A percentile compares a stretch with the other conserved stretches of the same genome.
Conservation (phyloP, 1,140 invertebrate species). For the Cyclina sinensis region DNA sequence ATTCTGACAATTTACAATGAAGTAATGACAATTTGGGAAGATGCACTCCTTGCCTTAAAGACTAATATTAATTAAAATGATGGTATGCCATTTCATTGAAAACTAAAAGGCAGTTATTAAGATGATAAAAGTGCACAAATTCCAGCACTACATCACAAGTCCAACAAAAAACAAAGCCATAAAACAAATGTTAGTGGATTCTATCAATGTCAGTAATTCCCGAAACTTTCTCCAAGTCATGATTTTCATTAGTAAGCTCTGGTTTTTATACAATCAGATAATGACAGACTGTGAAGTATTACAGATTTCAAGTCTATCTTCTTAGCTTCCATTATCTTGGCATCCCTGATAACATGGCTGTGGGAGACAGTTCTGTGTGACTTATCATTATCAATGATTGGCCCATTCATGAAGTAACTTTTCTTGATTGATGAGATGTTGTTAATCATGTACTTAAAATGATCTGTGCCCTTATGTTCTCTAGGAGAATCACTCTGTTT, state of each 20-base stretch:
- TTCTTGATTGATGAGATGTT: neutral
- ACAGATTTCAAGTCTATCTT: neutral
- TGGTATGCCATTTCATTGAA: too few species aligned
- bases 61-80: too few species aligned
- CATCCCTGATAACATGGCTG: neutral
- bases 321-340: neutral
- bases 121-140: too few species aligned
- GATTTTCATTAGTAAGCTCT: conserved; percentile 36
- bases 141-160: too few species aligned
- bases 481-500: too few species aligned
- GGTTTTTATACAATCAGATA: neutral
- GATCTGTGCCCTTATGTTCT: neutral
- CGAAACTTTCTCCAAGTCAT: conserved; percentile 10
- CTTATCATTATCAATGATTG: neutral
- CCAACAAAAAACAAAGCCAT: too few species aligned
- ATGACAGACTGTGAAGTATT: conserved; percentile 5
- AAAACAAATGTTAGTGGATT: neutral
- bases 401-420: neutral
- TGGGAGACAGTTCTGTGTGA: neutral
- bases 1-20: too few species aligned
- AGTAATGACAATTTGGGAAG: too few species aligned
- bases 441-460: neutral
- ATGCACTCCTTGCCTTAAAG: too few species aligned
- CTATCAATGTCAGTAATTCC: neutral
- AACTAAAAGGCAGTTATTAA: too few species aligned